Evolutionary conservation across 2,113 vertebrate genomes (phyloP).

Genomic region (Fulica atra): DNA sequence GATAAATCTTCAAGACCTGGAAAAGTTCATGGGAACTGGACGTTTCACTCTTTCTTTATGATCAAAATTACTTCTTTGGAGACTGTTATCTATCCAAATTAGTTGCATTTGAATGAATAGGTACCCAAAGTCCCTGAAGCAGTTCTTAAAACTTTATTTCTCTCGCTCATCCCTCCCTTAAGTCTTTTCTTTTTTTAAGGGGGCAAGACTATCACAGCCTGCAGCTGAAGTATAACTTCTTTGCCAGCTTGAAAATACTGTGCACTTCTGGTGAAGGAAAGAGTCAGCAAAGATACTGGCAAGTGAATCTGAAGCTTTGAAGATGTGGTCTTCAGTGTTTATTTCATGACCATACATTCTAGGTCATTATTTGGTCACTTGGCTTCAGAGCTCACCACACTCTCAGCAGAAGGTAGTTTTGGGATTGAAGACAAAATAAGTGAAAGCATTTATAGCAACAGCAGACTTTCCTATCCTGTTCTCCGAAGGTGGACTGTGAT

Average conservation of each 20-base stretch:
- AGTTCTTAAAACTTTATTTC: neutral
- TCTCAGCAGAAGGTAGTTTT: neutral
- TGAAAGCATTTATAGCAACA: neutral
- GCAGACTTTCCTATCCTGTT: neutral
- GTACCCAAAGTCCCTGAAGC: neutral
- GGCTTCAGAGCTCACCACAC: neutral
- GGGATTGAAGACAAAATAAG: neutral
- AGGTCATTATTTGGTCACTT: neutral
- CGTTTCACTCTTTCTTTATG: neutral
- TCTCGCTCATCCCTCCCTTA: neutral
- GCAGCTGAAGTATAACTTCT: neutral
- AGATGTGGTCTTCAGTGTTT: neutral
- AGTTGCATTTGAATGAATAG: neutral
- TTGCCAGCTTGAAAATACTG: neutral
- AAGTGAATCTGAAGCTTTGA: neutral
- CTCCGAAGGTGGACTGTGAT: neutral
- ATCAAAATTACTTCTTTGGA: neutral
- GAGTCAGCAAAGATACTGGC: neutral
- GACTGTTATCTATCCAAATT: neutral
- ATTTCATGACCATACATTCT: neutral
- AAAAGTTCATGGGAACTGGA: neutral
- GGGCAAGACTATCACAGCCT: neutral
- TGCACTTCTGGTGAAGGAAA: neutral
- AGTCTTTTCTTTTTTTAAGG: too few relatives aligned
- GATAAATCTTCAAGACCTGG: neutral